Evolutionary conservation across 2,797 vertebrate species (phyloP).

Genomic region (Onychomys leucogaster): DNA sequence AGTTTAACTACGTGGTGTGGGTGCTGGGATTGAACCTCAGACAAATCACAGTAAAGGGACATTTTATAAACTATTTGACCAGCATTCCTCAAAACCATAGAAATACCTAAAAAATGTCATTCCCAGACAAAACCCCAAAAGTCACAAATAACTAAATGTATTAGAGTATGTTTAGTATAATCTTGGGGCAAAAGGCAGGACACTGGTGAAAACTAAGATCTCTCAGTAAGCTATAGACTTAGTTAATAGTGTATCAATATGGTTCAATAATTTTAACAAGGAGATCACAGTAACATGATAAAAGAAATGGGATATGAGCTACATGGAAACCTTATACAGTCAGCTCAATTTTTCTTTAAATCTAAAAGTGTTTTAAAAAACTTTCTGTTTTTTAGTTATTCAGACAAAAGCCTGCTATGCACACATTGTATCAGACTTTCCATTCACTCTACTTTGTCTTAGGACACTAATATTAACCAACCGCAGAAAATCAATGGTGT

Average conservation of each 20-base stretch:
- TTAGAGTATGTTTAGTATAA: not conserved
- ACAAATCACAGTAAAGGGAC: not conserved
- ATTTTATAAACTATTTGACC: not conserved
- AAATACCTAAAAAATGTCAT: not conserved
- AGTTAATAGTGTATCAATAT: not conserved
- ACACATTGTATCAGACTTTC: not conserved
- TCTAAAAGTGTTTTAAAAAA: conserved; percentile 30
- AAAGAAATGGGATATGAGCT: not conserved
- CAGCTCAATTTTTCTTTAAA: conserved; percentile 18
- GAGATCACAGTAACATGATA: not conserved
- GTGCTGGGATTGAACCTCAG: not conserved
- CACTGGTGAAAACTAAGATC: not conserved
- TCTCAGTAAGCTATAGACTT: not conserved
- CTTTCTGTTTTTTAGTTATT: not conserved
- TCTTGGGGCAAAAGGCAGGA: not conserved
- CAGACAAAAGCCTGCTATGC: conserved; percentile 21
- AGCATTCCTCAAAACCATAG: conserved; percentile 28
- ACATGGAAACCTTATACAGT: not conserved
- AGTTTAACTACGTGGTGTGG: not conserved
- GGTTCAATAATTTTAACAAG: conserved; percentile 38
- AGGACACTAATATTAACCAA: not conserved
- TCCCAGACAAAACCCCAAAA: not conserved
- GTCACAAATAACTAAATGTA: not conserved
- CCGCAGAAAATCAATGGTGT: conserved; percentile 25
- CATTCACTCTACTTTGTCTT: conserved; percentile 10